Evolutionary conservation across 2,113 vertebrate species (phyloP).

Genomic region (Solea solea): DNA sequence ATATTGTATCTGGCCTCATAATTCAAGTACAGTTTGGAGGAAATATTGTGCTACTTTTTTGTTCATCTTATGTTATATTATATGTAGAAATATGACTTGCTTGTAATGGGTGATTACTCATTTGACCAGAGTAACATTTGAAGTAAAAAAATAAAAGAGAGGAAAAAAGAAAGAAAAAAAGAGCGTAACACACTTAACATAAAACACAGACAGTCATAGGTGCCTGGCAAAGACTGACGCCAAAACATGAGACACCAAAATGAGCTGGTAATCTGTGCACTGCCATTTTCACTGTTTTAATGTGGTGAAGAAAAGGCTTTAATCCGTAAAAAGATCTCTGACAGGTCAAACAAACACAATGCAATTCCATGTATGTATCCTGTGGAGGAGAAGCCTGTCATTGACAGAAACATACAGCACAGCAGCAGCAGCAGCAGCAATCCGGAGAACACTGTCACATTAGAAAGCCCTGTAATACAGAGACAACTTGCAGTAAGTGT

Average conservation of each 20-base stretch:
- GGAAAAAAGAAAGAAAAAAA: slow-evolving; percentile 29
- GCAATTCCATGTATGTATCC: slow-evolving; percentile 60
- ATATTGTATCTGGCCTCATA: no score
- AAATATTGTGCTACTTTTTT: no score
- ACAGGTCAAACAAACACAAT: slow-evolving; percentile 73
- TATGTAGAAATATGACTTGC: not conserved
- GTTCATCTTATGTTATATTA: no score
- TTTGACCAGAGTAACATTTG: slow-evolving; percentile 7
- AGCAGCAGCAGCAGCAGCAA: not conserved
- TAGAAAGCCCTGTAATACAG: slow-evolving; percentile 26
- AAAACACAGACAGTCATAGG: slow-evolving; percentile 39
- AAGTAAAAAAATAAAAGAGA: not conserved
- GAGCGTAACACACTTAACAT: slow-evolving; percentile 31
- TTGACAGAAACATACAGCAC: slow-evolving; percentile 63
- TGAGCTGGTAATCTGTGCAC: slow-evolving; percentile 42
- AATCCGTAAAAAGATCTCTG: slow-evolving; percentile 61
- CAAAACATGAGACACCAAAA: slow-evolving; percentile 62
- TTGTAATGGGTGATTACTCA: not conserved
- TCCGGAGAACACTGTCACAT: not conserved
- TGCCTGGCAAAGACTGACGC: slow-evolving; percentile 53
- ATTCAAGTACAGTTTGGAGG: no score
- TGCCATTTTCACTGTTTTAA: slow-evolving; percentile 70
- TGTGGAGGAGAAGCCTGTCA: slow-evolving; percentile 63
- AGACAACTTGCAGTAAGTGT: not conserved
- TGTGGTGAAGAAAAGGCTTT: slow-evolving; percentile 71